A percentile compares a stretch with the other conserved stretches of the same genome.
Evolutionary conservation across 2,888 invertebrate species (phyloP).

Genomic region (Cephalotes varians): DNA sequence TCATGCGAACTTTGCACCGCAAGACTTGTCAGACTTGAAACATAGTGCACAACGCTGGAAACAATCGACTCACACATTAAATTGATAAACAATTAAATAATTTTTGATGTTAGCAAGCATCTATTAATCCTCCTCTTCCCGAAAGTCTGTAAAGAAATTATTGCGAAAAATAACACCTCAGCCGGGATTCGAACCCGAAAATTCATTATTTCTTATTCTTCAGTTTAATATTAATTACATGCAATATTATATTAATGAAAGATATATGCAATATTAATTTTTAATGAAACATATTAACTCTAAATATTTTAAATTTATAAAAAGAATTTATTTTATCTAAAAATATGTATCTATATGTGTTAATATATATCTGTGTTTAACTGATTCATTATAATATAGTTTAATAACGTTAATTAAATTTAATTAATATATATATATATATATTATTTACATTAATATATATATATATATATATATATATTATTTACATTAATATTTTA

Average conservation of each 20-base stretch:
- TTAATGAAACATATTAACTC: background rate
- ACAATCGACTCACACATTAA: too few species aligned
- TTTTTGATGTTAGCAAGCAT: too few species aligned
- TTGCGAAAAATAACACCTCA: too few species aligned
- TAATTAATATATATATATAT: background rate
- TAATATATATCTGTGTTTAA: background rate
- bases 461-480: background rate
- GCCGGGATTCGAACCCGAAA: too few species aligned
- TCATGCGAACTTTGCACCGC: too few species aligned
- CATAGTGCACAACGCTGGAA: too few species aligned
- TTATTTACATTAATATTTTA: background rate
- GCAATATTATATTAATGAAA: background rate
- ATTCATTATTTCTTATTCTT: background rate
- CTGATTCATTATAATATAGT: background rate
- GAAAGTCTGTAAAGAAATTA: too few species aligned
- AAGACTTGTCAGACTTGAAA: too few species aligned
- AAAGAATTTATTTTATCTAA: background rate
- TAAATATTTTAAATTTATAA: background rate
- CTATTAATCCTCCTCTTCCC: too few species aligned
- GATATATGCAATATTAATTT: background rate
- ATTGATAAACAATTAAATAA: too few species aligned
- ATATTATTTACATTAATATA: background rate
- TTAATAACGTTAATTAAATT: background rate
- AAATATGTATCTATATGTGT: background rate
- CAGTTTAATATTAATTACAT: background rate